Conservation (phyloP, 1,140 invertebrate species). For the Euwallacea fornicatus region DNA sequence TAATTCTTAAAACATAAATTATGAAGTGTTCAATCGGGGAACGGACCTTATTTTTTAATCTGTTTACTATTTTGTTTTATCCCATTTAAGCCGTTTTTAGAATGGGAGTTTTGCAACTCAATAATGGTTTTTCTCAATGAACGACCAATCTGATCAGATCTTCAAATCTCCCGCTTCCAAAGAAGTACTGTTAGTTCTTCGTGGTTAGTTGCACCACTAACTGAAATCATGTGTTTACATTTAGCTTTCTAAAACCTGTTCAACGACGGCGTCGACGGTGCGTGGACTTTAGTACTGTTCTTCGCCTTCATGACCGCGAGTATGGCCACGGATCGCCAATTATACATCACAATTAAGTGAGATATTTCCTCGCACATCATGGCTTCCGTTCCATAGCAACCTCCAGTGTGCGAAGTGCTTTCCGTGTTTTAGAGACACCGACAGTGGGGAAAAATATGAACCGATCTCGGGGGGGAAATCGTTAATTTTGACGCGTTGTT, state of each 20-base stretch:
- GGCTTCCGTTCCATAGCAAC: not conserved
- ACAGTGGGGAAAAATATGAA: not conserved
- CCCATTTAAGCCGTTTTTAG: too few relatives aligned
- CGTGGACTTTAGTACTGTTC: slow-evolving; percentile 8
- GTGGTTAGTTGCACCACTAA: slow-evolving; percentile 10
- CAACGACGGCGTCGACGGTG: not conserved
- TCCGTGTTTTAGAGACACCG: not conserved
- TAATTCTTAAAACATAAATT: too few relatives aligned
- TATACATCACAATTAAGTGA: slow-evolving; percentile 8
- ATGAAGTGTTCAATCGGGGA: too few relatives aligned
- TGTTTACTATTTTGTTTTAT: too few relatives aligned
- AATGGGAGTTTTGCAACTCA: too few relatives aligned
- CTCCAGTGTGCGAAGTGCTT: not conserved
- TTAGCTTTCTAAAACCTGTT: slow-evolving; percentile 26
- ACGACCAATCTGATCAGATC: too few relatives aligned
- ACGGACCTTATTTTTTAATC: too few relatives aligned
- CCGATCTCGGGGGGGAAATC: not conserved
- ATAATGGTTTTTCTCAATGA: too few relatives aligned
- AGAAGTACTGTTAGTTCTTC: slow-evolving; percentile 18
- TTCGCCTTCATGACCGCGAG: slow-evolving; percentile 8
- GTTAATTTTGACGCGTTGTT: too few relatives aligned
- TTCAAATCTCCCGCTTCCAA: slow-evolving; percentile 16
- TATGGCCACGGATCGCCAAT: slow-evolving; percentile 5
- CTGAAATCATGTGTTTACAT: slow-evolving; percentile 23
- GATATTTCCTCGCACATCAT: not conserved